phyloP scores from a whole-genome alignment of 37 sponge, comb jelly and placozoan genomes.

The Sycon ciliatum region DNA sequence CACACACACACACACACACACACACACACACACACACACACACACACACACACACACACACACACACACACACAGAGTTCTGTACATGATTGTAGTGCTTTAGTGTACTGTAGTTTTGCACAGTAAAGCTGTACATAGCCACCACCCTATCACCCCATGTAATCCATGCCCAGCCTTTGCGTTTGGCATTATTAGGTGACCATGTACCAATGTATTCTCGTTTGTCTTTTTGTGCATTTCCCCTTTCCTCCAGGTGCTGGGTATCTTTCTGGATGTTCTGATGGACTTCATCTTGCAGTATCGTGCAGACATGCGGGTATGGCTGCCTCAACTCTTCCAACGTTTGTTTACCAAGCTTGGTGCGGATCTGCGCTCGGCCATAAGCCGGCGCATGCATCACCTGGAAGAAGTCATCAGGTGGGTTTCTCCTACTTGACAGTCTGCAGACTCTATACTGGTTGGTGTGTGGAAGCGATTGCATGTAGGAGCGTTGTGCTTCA shows the following conservation, averaged over 20 bases:
- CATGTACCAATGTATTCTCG: too few species aligned
- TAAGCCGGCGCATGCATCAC: conserved; percentile 44
- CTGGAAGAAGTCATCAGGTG: conserved; percentile 57
- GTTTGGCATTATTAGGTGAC: background rate
- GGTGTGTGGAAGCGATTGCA: background rate
- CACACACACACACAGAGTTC: too few species aligned
- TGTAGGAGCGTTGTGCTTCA: background rate
- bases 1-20: too few species aligned
- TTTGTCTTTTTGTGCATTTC: background rate
- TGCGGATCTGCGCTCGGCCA: conserved; percentile 51
- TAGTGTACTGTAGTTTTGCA: too few species aligned
- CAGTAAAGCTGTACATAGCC: too few species aligned
- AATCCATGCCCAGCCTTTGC: background rate
- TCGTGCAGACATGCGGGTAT: conserved; percentile 53
- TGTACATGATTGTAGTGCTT: too few species aligned
- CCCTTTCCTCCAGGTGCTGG: conserved; percentile 59
- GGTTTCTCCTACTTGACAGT: background rate
- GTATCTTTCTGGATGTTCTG: conserved; percentile 61
- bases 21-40: too few species aligned
- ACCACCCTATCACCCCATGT: too few species aligned
- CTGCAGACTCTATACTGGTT: background rate
- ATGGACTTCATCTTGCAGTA: conserved; percentile 41
- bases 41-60: too few species aligned
- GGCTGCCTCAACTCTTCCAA: conserved; percentile 58
- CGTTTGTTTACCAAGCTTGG: conserved; percentile 57